Conservation (phyloP, 2,797 vertebrate genomes). For the Fringilla coelebs region DNA sequence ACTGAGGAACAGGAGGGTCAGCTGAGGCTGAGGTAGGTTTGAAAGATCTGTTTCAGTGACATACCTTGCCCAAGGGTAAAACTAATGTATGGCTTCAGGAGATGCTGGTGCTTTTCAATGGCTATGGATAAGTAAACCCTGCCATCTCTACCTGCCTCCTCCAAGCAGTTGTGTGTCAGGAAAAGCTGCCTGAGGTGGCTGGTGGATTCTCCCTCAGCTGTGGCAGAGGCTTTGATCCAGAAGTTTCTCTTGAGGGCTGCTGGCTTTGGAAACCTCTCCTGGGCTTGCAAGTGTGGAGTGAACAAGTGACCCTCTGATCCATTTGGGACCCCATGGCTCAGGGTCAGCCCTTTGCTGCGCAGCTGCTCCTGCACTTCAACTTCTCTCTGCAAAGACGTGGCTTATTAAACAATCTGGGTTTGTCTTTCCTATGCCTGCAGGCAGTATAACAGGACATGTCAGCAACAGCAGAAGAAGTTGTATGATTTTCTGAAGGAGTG, state of each 20-base stretch:
- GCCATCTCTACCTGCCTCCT: background rate
- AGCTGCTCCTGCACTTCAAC: background rate
- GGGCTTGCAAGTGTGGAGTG: fast-evolving
- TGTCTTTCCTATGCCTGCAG: slow-evolving; percentile 50
- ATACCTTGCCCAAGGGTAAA: background rate
- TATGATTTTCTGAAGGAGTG: slow-evolving; percentile 63
- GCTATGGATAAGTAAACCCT: background rate
- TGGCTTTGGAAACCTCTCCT: background rate
- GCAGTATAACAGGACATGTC: background rate
- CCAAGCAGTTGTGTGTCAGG: background rate
- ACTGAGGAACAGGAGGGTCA: slow-evolving; percentile 76
- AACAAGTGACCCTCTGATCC: background rate
- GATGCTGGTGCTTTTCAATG: background rate
- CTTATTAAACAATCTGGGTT: background rate
- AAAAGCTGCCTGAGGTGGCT: background rate
- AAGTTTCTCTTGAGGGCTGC: background rate
- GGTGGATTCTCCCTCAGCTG: background rate
- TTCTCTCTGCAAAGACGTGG: background rate
- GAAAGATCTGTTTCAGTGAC: background rate
- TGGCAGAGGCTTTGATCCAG: background rate
- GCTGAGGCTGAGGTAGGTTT: slow-evolving; percentile 73
- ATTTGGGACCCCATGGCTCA: fast-evolving
- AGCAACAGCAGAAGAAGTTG: slow-evolving; percentile 45
- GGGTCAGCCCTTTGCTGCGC: too few species aligned
- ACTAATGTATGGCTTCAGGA: fast-evolving